Percentiles rank a stretch among this genome's conserved stretches.
Evolutionary conservation across 2,888 invertebrate genomes (phyloP).

Genomic region (Thereva nobilitata): DNA sequence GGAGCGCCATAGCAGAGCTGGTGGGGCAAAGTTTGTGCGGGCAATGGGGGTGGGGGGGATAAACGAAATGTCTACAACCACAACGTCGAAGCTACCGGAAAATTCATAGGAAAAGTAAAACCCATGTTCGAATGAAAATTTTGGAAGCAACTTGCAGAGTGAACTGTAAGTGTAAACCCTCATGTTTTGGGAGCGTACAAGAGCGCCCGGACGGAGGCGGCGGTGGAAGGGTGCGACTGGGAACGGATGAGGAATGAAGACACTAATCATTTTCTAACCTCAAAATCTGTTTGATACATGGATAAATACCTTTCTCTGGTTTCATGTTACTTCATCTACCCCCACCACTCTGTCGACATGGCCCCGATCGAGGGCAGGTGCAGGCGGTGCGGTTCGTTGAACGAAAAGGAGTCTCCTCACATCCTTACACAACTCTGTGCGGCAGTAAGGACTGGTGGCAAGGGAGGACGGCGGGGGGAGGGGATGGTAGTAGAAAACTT

Average conservation of each 20-base stretch:
- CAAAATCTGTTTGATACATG: constrained; percentile 35
- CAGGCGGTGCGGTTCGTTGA: no score
- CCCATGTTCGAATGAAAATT: constrained; percentile 29
- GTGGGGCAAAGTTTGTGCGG: neutral
- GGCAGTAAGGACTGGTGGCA: no score
- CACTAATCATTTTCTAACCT: constrained; percentile 37
- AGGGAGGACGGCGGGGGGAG: no score
- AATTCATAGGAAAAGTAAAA: constrained; percentile 35
- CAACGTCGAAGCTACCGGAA: constrained; percentile 25
- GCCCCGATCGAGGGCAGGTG: no score
- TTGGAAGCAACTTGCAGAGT: neutral
- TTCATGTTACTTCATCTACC: constrained; percentile 17
- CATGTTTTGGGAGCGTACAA: constrained; percentile 16
- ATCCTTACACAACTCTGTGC: no score
- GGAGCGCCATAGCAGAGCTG: neutral
- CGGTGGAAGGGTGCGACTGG: constrained; percentile 3
- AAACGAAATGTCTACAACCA: constrained; percentile 10
- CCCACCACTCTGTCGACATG: constrained; percentile 21
- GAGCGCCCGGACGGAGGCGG: constrained; percentile 4
- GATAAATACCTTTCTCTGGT: constrained; percentile 34
- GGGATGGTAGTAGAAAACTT: no score
- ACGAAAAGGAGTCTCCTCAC: no score
- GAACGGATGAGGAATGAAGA: constrained; percentile 22
- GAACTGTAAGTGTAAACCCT: constrained; percentile 10
- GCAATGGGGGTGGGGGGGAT: neutral